These are phyloP conservation scores for Homarus gammarus DNA, from an alignment of 2,888 invertebrate genomes.

Conservation along the genomic window DNA sequence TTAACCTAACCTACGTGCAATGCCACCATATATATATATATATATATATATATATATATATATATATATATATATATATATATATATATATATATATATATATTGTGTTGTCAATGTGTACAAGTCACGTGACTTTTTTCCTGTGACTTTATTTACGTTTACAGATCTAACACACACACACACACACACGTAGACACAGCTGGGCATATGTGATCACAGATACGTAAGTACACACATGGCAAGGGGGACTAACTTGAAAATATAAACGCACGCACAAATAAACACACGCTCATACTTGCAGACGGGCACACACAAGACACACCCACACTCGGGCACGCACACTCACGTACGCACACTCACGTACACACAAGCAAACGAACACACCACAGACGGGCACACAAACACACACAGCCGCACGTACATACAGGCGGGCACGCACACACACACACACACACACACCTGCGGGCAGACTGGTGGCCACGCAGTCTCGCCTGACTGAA, in stretches of 20 bases:
- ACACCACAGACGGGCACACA: background rate
- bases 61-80: too few relatives aligned
- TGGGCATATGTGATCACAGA: background rate
- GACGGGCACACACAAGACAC: background rate
- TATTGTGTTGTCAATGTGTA: too few relatives aligned
- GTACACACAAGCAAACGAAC: background rate
- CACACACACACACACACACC: slow-evolving; percentile 43
- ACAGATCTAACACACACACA: background rate
- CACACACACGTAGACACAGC: background rate
- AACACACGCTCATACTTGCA: background rate
- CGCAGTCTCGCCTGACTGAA: slow-evolving; percentile 62
- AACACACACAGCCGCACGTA: background rate
- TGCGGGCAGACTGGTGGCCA: slow-evolving; percentile 60
- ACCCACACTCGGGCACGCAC: background rate
- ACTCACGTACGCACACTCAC: slow-evolving; percentile 13
- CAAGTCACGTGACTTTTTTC: too few relatives aligned
- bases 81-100: too few relatives aligned
- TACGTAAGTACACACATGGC: background rate
- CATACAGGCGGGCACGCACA: slow-evolving; percentile 17
- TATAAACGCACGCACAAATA: background rate
- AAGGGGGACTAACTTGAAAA: background rate
- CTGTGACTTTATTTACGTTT: too few relatives aligned
- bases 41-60: too few relatives aligned
- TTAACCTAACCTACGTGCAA: too few relatives aligned
- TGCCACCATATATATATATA: too few relatives aligned